Conservation (phyloP, 1,140 invertebrate species). For the Zophobas atratus region DNA sequence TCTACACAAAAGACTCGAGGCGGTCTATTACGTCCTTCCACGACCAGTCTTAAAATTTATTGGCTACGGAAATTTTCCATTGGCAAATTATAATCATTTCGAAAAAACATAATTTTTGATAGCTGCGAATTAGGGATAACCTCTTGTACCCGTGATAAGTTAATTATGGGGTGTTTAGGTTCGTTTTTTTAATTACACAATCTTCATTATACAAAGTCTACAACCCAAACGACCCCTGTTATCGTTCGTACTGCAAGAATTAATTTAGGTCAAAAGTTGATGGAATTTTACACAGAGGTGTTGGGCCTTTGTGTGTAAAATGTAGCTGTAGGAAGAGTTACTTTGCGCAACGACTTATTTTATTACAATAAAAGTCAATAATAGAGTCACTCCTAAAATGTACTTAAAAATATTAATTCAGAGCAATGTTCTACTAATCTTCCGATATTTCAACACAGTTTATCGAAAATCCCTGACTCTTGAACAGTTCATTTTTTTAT, state of each 20-base stretch:
- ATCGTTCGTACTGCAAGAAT: background rate
- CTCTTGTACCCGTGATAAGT: background rate
- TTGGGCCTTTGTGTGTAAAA: background rate
- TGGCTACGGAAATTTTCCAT: conserved; percentile 15
- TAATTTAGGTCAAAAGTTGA: conserved; percentile 9
- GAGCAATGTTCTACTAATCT: conserved; percentile 30
- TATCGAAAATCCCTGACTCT: conserved; percentile 30
- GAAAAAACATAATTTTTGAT: background rate
- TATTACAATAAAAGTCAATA: conserved; percentile 15
- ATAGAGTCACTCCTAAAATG: background rate
- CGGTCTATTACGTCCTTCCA: background rate
- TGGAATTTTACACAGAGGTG: too few species aligned
- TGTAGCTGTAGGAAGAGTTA: background rate
- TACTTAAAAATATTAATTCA: conserved; percentile 12
- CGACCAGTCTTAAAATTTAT: background rate
- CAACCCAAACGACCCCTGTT: conserved; percentile 15
- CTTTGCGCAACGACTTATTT: conserved; percentile 3
- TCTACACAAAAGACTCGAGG: conserved; percentile 15
- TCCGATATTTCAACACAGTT: conserved; percentile 28
- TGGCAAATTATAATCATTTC: background rate
- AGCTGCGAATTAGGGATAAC: conserved; percentile 3
- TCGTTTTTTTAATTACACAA: conserved; percentile 18
- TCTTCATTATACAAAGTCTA: background rate
- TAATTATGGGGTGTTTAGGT: conserved; percentile 1
- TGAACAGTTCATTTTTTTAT: conserved; percentile 3